Percentiles rank a stretch among this genome's conserved stretches.
phyloP scores from a whole-genome alignment of 2,888 invertebrate genomes.

The Lasiommata megera region DNA sequence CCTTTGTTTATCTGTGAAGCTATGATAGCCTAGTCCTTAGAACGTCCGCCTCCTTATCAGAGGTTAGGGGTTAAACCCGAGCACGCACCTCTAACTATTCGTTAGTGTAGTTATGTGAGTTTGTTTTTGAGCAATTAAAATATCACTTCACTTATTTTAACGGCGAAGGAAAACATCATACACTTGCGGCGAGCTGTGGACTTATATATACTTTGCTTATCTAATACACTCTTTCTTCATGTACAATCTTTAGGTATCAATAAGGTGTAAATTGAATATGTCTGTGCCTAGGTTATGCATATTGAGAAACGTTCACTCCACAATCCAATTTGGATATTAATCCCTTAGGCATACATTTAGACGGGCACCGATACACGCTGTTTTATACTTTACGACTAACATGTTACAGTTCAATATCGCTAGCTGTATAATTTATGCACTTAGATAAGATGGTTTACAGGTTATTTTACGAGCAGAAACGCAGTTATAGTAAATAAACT shows the following conservation, averaged over 20 bases:
- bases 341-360: constrained; percentile 5
- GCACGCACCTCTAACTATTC: too few species aligned
- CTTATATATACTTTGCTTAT: too few species aligned
- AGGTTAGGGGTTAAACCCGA: too few species aligned
- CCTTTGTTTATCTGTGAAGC: too few species aligned
- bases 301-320: constrained; percentile 1
- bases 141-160: too few species aligned
- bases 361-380: background rate
- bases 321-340: constrained; percentile 19
- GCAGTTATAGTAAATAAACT: background rate
- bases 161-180: too few species aligned
- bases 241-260: background rate
- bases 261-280: background rate
- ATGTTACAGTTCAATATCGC: background rate
- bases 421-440: background rate
- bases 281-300: constrained; percentile 1
- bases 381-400: background rate
- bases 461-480: background rate
- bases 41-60: too few species aligned
- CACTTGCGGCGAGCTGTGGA: too few species aligned
- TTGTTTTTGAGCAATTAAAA: too few species aligned
- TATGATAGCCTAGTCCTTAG: too few species aligned
- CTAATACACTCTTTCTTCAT: too few species aligned
- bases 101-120: too few species aligned
- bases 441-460: background rate